Conservation (phyloP, 2,113 vertebrate species). For the Antidorcas marsupialis region DNA sequence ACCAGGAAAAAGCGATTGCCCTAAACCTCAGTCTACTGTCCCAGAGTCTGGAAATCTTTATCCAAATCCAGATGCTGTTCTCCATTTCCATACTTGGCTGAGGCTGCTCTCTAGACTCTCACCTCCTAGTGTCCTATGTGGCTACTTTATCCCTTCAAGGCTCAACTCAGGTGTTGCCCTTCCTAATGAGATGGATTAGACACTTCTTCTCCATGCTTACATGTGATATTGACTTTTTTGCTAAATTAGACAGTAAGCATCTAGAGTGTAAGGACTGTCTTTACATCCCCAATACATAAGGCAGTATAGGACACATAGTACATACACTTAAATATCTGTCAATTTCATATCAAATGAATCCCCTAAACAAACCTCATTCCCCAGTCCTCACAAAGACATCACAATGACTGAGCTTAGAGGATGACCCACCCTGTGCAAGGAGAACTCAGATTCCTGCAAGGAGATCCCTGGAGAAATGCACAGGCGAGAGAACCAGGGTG, state of each 20-base stretch:
- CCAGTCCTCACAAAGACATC: neutral
- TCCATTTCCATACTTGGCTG: neutral
- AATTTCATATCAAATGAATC: neutral
- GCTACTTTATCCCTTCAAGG: neutral
- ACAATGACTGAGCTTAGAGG: neutral
- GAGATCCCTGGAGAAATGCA: neutral
- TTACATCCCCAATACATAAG: neutral
- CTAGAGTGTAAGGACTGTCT: neutral
- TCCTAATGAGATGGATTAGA: neutral
- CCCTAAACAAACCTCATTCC: neutral
- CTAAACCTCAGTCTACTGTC: neutral
- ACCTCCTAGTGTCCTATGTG: neutral
- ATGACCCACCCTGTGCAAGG: neutral
- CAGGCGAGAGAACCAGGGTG: neutral
- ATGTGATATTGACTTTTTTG: neutral
- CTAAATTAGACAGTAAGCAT: neutral
- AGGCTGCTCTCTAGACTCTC: neutral
- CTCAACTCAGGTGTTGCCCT: neutral
- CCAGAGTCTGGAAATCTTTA: too few species aligned
- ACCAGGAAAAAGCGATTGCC: rapidly evolving
- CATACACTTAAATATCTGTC: too few species aligned
- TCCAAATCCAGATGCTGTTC: rapidly evolving
- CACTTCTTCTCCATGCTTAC: neutral
- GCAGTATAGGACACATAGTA: neutral
- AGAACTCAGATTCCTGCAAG: neutral